Base-by-base conservation (phyloP, 2,888 invertebrate species). In the Biston betularia region DNA sequence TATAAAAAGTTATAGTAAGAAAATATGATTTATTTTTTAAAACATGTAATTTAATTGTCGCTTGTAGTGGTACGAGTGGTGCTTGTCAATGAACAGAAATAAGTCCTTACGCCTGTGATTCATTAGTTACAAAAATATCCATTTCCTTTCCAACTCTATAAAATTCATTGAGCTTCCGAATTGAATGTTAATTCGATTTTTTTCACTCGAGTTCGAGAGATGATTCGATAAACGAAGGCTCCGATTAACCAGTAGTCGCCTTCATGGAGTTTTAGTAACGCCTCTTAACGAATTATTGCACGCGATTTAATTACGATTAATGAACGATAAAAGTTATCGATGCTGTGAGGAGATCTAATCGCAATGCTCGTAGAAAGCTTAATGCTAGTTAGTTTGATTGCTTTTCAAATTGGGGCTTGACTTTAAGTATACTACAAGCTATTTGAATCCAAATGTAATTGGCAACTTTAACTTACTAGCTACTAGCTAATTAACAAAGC, bases 241-340 rank as follows among this genome's bases (percentile, higher is more conserved):
- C 58, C 46, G 59, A 64, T 70, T 70, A 75, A 72, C 64, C 75
- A 69, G 75, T 78, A 75, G 75, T 77, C 68, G 69, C 54, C 73
- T 81, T 84, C 84, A 85, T 81, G 82, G 83, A 76, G 74, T 79
- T 89, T 66, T 82, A 84, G 87, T 81, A 80, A 88, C 84, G 88
- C 85, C 85, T 81, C 81, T 88, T 89, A 86, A 85, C 81, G 81
- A 87, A 87, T 88, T 85, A 86, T 85, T 86, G 82, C 82, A 80
- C 84, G 85, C 87, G 81, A 86, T 89, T 90, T 90, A 89, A 90
- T 90, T 90, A 86, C 85, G 78, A 84, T 86, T 88, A 83, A 84
- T 85, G 63, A 78, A 79, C 78, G 79, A 79, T 77, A 78, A 74
- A 77, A 75, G 79, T 81, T 79, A 83, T 85, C 81, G 81, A 82